These are phyloP conservation scores for Endotricha flammealis DNA, from an alignment of 2,888 invertebrate species.

Conservation along the genomic window DNA sequence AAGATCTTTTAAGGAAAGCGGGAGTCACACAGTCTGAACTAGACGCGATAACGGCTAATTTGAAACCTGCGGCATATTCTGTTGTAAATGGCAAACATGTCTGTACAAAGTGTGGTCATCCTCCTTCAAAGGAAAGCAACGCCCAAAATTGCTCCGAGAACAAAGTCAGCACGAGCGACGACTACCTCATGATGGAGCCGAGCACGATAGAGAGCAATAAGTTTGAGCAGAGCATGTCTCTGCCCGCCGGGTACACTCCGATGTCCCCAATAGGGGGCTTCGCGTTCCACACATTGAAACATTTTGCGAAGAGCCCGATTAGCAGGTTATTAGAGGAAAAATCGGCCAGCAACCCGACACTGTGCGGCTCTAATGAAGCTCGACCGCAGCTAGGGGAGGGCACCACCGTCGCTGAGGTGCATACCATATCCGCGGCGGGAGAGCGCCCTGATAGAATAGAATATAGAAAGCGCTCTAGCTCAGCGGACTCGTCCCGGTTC, in stretches of 20 bases:
- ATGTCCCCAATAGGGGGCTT: conserved; percentile 83
- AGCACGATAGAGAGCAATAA: conserved; percentile 47
- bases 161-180: conserved; percentile 48
- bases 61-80: conserved; percentile 39
- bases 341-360: conserved; percentile 84
- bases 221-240: conserved; percentile 32
- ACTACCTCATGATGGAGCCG: conserved; percentile 85
- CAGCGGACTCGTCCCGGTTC: conserved; percentile 85
- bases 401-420: conserved; percentile 13
- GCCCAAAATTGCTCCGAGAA: conserved; percentile 17
- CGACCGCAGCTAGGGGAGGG: conserved; percentile 10
- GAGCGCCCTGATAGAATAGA: conserved; percentile 34
- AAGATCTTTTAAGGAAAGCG: conserved; percentile 79
- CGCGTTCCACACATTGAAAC: conserved; percentile 55
- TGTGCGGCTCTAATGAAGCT: conserved; percentile 59
- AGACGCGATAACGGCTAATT: conserved; percentile 55
- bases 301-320: conserved; percentile 44
- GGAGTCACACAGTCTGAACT: conserved; percentile 76
- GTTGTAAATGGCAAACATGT: conserved; percentile 37
- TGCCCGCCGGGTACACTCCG: conserved; percentile 81
- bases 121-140: conserved; percentile 26
- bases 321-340: conserved; percentile 70
- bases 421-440: conserved; percentile 18
- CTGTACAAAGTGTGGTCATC: conserved; percentile 82
- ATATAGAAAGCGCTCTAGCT: conserved; percentile 81